phyloP scores from a whole-genome alignment of 2,888 invertebrate genomes.

The Drosophila subsilvestris region DNA sequence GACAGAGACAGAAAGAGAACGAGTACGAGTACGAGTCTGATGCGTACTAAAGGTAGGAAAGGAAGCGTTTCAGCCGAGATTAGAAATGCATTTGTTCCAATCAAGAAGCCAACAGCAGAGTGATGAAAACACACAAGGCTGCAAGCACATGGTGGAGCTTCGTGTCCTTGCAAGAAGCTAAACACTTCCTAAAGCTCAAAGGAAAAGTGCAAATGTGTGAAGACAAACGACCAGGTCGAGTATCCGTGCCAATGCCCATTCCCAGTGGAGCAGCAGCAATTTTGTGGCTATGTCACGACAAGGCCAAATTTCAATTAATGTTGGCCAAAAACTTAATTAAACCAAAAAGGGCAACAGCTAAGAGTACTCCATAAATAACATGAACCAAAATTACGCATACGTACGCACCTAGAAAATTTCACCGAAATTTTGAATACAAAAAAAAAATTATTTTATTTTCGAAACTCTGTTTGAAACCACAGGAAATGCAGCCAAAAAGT shows the following conservation, averaged over 20 bases:
- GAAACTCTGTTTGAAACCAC: too few species aligned
- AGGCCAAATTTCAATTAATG: slow-evolving; percentile 70
- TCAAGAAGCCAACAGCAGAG: slow-evolving; percentile 66
- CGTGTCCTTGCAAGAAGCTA: slow-evolving; percentile 50
- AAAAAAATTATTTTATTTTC: too few species aligned
- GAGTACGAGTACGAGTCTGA: neutral
- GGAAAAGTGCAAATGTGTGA: slow-evolving; percentile 52
- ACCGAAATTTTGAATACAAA: too few species aligned
- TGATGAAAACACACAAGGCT: neutral
- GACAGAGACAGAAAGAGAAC: neutral
- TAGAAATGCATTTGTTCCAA: slow-evolving; percentile 77
- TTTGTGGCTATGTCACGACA: slow-evolving; percentile 12
- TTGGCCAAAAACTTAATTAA: slow-evolving; percentile 65
- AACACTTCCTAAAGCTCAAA: slow-evolving; percentile 20
- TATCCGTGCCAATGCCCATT: too few species aligned
- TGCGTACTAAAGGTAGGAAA: slow-evolving; percentile 17
- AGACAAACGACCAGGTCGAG: slow-evolving; percentile 46
- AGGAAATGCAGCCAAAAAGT: too few species aligned
- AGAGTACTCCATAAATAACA: too few species aligned
- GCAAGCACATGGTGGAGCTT: slow-evolving; percentile 38
- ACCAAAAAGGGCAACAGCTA: slow-evolving; percentile 47
- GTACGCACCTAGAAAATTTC: too few species aligned
- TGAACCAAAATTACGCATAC: too few species aligned
- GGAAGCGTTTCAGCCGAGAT: slow-evolving; percentile 60
- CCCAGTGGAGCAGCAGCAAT: slow-evolving; percentile 13